Evolutionary conservation across 2,113 vertebrate species (phyloP).

Genomic region (Corvus hawaiiensis): DNA sequence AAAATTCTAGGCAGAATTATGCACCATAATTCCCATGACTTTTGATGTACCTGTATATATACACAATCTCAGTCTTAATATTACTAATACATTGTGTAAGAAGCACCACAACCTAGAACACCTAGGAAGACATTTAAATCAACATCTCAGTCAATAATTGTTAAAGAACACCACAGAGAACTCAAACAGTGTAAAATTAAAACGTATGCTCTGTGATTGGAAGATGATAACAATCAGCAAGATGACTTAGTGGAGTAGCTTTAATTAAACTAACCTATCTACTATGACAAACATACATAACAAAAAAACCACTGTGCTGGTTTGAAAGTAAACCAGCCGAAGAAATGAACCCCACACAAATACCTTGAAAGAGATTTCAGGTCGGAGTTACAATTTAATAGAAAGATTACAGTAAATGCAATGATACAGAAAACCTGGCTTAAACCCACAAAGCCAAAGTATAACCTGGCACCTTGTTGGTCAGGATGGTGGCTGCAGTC

Average conservation of each 20-base stretch:
- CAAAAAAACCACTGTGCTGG: not conserved
- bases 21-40: not conserved
- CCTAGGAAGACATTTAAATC: not conserved
- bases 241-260: not conserved
- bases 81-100: not conserved
- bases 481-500: not conserved
- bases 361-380: not conserved
- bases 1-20: not conserved
- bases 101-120: not conserved
- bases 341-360: not conserved
- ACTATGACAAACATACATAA: not conserved
- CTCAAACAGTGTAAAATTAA: not conserved
- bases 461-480: not conserved
- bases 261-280: conserved; percentile 15
- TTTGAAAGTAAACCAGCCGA: not conserved
- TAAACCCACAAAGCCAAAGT: not conserved
- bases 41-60: not conserved
- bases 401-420: not conserved
- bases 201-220: not conserved
- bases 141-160: not conserved
- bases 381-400: not conserved
- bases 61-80: not conserved
- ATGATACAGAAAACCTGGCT: not conserved
- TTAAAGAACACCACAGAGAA: not conserved
- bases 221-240: not conserved